phyloP scores from a whole-genome alignment of 1,140 invertebrate genomes.

The Agrilus planipennis region DNA sequence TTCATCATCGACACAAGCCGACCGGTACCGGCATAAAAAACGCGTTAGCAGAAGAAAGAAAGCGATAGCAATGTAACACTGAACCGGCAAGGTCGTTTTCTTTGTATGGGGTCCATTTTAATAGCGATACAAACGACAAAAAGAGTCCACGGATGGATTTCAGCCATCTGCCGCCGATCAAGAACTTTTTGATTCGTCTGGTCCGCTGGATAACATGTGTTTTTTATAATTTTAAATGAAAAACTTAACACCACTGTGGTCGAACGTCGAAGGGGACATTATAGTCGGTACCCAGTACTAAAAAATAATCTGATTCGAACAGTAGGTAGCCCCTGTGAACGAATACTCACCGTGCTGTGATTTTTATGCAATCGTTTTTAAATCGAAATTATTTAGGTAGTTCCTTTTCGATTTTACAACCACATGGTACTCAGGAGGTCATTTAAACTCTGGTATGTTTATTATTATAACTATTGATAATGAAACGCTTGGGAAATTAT shows the following conservation, averaged over 20 bases:
- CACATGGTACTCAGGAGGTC: no score
- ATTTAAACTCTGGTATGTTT: no score
- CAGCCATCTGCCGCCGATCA: no score
- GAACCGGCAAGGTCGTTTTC: conserved; percentile 14
- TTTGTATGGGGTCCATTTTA: conserved; percentile 30
- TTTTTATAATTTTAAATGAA: conserved; percentile 26
- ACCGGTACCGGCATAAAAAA: neutral
- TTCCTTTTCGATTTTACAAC: no score
- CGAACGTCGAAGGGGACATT: conserved; percentile 21
- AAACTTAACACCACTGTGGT: conserved; percentile 26
- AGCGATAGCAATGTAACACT: conserved; percentile 5
- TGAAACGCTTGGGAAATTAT: no score
- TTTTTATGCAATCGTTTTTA: no score
- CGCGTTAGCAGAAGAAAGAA: neutral
- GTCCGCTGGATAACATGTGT: conserved; percentile 23
- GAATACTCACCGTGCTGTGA: no score
- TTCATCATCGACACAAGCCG: conserved; percentile 3
- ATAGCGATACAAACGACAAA: conserved; percentile 20
- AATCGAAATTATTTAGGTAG: no score
- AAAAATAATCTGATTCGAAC: conserved; percentile 12
- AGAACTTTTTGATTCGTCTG: conserved; percentile 11
- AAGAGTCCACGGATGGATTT: conserved; percentile 10
- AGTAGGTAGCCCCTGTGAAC: no score
- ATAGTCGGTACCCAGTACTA: conserved; percentile 20
- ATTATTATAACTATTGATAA: no score